Evolutionary conservation across 2,113 vertebrate species (phyloP).

Genomic region (Brachionichthys hirsutus): DNA sequence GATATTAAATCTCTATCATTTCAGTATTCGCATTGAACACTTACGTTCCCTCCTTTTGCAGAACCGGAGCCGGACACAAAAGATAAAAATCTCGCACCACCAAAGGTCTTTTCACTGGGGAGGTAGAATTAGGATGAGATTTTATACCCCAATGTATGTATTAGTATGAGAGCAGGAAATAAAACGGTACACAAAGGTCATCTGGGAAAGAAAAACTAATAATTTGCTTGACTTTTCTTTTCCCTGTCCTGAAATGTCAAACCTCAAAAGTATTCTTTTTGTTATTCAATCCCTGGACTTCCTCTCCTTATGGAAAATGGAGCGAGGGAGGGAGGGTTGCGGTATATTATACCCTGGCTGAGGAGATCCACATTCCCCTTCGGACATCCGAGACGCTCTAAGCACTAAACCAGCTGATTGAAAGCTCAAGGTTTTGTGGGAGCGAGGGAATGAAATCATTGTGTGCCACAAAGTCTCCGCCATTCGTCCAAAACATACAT

Average conservation of each 20-base stretch:
- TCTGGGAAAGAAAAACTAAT: slow-evolving; percentile 8
- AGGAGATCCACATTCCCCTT: slow-evolving; percentile 60
- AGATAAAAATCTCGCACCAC: slow-evolving; percentile 92
- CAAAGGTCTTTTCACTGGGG: slow-evolving; percentile 91
- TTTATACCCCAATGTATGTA: not conserved
- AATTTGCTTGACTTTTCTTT: slow-evolving; percentile 3
- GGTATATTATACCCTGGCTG: slow-evolving; percentile 71
- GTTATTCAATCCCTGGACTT: slow-evolving; percentile 61
- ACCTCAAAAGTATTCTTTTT: slow-evolving; percentile 25
- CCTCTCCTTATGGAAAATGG: slow-evolving; percentile 62
- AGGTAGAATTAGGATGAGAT: not conserved
- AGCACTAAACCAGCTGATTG: slow-evolving; percentile 68
- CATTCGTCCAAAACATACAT: slow-evolving; percentile 32
- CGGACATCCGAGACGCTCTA: slow-evolving; percentile 62
- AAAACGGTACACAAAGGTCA: not conserved
- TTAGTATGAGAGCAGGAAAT: not conserved
- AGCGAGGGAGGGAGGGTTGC: slow-evolving; percentile 51
- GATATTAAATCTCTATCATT: not conserved
- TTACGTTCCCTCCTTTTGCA: slow-evolving; percentile 90
- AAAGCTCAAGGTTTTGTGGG: slow-evolving; percentile 40
- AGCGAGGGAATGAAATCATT: slow-evolving; percentile 37
- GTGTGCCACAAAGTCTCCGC: slow-evolving; percentile 22
- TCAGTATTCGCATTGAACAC: slow-evolving; percentile 48
- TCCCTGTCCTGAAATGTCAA: slow-evolving; percentile 17
- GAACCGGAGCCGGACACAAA: slow-evolving; percentile 92